phyloP scores from a whole-genome alignment of 2,113 vertebrate genomes.

The Carassius auratus region DNA sequence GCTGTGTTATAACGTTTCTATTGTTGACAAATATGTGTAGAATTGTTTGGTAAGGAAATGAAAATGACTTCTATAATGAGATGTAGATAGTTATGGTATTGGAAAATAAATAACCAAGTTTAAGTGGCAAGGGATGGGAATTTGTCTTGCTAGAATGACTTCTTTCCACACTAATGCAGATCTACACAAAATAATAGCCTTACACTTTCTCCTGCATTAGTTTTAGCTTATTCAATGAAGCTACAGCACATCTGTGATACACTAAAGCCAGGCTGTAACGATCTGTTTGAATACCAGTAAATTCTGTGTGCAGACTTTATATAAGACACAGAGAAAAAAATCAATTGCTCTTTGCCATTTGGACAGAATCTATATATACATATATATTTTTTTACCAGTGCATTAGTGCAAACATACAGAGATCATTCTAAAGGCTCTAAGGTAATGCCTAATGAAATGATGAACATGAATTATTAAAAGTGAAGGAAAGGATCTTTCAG shows the following conservation, averaged over 20 bases:
- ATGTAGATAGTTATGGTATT: slow-evolving; percentile 57
- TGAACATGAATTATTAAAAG: slow-evolving; percentile 63
- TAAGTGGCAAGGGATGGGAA: slow-evolving; percentile 68
- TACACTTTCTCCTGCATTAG: slow-evolving; percentile 45
- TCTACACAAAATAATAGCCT: slow-evolving; percentile 51
- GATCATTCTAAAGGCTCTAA: not conserved
- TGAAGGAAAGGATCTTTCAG: not conserved
- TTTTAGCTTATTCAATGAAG: slow-evolving; percentile 35
- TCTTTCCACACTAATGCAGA: slow-evolving; percentile 61
- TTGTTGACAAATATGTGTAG: slow-evolving; percentile 6
- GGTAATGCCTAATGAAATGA: slow-evolving; percentile 59
- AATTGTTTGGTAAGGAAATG: slow-evolving; percentile 2
- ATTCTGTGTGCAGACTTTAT: slow-evolving; percentile 1
- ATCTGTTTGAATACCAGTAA: slow-evolving; percentile 15
- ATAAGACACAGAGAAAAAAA: slow-evolving; percentile 27
- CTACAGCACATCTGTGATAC: slow-evolving; percentile 10
- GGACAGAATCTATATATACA: slow-evolving; percentile 7
- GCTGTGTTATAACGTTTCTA: not conserved
- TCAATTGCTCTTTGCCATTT: slow-evolving; percentile 25
- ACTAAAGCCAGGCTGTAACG: not conserved
- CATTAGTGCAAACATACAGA: slow-evolving; percentile 11
- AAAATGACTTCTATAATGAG: slow-evolving; percentile 61
- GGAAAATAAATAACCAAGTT: slow-evolving; percentile 68
- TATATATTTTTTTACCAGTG: not conserved
- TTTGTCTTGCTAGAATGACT: slow-evolving; percentile 70